A percentile compares a stretch with the other conserved stretches of the same genome.
phyloP scores from a whole-genome alignment of 2,888 invertebrate genomes.

The Andrena hattorfiana region DNA sequence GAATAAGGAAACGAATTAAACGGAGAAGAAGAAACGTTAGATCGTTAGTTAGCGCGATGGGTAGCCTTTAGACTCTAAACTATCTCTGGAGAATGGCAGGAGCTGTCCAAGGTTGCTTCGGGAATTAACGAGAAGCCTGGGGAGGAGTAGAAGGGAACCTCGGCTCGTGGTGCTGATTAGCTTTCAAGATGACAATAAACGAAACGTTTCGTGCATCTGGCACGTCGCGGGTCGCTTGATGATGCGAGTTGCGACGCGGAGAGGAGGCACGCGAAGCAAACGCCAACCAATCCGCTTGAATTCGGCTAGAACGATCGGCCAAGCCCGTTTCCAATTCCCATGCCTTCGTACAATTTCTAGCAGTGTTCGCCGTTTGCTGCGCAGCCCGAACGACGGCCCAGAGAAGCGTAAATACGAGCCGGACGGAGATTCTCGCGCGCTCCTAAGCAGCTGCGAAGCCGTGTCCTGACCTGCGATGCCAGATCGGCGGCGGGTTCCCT shows the following conservation, averaged over 20 bases:
- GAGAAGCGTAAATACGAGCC: not conserved
- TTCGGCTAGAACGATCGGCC: too few species aligned
- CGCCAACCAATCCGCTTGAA: too few species aligned
- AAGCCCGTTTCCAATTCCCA: too few species aligned
- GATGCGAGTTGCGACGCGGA: constrained; percentile 16
- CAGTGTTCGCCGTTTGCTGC: too few species aligned
- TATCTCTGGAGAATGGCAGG: constrained; percentile 12
- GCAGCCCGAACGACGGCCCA: too few species aligned
- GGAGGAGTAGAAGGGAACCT: constrained; percentile 5
- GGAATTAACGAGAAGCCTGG: constrained; percentile 6
- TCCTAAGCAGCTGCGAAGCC: too few species aligned
- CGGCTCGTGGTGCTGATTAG: constrained; percentile 76
- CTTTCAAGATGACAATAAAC: constrained; percentile 83
- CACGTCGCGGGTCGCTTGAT: constrained; percentile 16
- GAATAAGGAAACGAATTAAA: constrained; percentile 43
- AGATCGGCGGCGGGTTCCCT: too few species aligned
- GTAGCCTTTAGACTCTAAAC: constrained; percentile 74
- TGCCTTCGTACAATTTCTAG: too few species aligned
- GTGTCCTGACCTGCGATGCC: too few species aligned
- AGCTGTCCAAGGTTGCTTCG: constrained; percentile 3
- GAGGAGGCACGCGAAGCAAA: constrained; percentile 10
- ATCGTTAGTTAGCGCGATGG: constrained; percentile 70
- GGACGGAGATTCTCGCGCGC: not conserved
- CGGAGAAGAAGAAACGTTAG: constrained; percentile 28
- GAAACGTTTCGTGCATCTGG: constrained; percentile 75